Base-by-base conservation (phyloP, 2,113 vertebrate genomes). In the Rafetus swinhoei region DNA sequence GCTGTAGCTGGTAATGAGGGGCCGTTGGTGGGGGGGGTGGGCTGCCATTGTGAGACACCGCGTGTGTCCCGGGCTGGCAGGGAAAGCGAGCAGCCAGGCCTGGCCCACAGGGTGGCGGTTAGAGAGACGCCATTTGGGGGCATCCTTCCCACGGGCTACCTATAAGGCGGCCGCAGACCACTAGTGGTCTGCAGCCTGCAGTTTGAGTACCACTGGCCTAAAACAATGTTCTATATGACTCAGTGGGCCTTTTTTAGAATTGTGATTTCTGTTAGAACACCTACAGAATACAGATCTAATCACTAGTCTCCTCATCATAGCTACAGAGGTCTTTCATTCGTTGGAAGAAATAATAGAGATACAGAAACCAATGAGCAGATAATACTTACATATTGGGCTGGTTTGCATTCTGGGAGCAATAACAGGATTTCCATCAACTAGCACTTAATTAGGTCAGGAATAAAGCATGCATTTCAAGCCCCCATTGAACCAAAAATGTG, bases 321-420 rank as follows among this genome's bases (percentile, higher is more conserved):
- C 25, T 85, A 87, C 2, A 91, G 86, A 87, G 86, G 76, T 50
- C 60, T 80, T 93, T 95, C 82, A 95, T 82, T 84, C 80, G 55
- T 25, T 82, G 54, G 32, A 32, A 96, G 96, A 94, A 90, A 24
- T 57, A 90, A 55, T 52, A 90, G 84, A 27, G 32, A 16, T 79
- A 27, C 22, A 85, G 92, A 95, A 91, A 35, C 56, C 79, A 56
- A 93, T 77, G 57, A 85, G 88, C 95, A 85, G 11, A 69, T 45
- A 52, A 79, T 27, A 21, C 79, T 94, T 89, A 74, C 76, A 82
- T 82, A 54, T 3, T 79, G 88, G 87, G 55, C 72, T 83, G 85
- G 57, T 84, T 93, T 60, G 86, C 92, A 69, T 35, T 91, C 74
- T 16, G 4, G 9, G 57, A 82, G 84, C 14, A 84, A 91, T 94